Percentiles rank a stretch among this genome's conserved stretches.
These are phyloP conservation scores for Paradisaea rubra DNA, from an alignment of 2,113 vertebrate species.

Conservation along the genomic window DNA sequence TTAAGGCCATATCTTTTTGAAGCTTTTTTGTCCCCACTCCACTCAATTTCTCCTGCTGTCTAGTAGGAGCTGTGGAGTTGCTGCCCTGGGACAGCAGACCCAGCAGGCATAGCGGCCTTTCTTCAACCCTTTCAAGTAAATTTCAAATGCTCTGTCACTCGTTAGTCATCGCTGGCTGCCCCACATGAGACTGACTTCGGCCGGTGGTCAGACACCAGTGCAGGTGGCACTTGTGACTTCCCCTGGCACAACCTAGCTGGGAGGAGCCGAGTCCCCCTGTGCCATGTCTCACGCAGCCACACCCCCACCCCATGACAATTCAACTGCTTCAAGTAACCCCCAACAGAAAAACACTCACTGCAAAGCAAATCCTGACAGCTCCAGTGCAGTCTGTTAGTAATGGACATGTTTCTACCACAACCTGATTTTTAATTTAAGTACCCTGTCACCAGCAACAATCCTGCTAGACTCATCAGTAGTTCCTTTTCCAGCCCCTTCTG, in stretches of 20 bases:
- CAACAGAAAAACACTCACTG: background rate
- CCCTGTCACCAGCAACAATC: background rate
- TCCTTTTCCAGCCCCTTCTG: background rate
- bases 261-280: background rate
- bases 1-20: background rate
- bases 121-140: background rate
- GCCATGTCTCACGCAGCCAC: fast-evolving
- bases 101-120: background rate
- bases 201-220: background rate
- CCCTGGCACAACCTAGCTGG: background rate
- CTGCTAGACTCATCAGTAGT: background rate
- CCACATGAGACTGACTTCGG: background rate
- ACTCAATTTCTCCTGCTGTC: background rate
- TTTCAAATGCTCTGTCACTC: background rate
- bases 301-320: background rate
- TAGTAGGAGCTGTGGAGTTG: background rate
- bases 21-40: background rate
- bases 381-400: background rate
- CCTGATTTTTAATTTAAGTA: background rate
- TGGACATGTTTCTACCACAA: background rate
- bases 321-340: background rate
- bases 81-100: background rate
- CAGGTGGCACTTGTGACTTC: background rate
- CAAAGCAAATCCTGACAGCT: background rate
- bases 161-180: background rate